These are phyloP conservation scores for Typhlichthys eigenmanni DNA, from an alignment of 2,797 vertebrate genomes.

Conservation along the genomic window DNA sequence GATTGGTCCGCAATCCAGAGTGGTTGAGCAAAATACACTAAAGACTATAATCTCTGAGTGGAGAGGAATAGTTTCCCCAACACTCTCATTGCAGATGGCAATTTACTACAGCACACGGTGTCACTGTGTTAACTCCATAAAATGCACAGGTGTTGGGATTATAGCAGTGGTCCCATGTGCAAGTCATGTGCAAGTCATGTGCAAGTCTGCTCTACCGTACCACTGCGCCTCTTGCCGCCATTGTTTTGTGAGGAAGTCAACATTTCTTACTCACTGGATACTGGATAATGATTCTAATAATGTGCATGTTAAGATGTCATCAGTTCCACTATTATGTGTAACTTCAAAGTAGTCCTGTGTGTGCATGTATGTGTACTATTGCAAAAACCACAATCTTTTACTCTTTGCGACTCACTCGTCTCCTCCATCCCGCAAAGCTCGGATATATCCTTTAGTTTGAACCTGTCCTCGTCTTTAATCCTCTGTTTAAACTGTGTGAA, in stretches of 20 bases:
- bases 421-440: constrained; percentile 23
- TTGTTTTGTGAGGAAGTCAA: too few species aligned
- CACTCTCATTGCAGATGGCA: too few species aligned
- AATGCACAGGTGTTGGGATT: constrained; percentile 16
- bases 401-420: constrained; percentile 47
- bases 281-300: constrained; percentile 14
- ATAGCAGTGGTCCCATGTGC: not conserved
- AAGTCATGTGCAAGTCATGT: not conserved
- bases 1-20: too few species aligned
- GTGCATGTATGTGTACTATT: constrained; percentile 5
- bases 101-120: not conserved
- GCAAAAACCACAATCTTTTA: constrained; percentile 57
- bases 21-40: too few species aligned
- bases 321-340: constrained; percentile 42
- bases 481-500: not conserved
- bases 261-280: not conserved
- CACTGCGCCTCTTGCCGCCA: too few species aligned
- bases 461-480: constrained; percentile 6
- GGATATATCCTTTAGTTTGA: constrained; percentile 27
- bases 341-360: constrained; percentile 17
- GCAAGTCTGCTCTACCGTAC: too few species aligned
- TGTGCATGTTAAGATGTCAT: constrained; percentile 48
- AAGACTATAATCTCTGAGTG: too few species aligned
- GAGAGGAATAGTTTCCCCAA: too few species aligned
- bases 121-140: constrained; percentile 12